phyloP scores from a whole-genome alignment of 2,113 vertebrate genomes.

The Atlantisia rogersi region DNA sequence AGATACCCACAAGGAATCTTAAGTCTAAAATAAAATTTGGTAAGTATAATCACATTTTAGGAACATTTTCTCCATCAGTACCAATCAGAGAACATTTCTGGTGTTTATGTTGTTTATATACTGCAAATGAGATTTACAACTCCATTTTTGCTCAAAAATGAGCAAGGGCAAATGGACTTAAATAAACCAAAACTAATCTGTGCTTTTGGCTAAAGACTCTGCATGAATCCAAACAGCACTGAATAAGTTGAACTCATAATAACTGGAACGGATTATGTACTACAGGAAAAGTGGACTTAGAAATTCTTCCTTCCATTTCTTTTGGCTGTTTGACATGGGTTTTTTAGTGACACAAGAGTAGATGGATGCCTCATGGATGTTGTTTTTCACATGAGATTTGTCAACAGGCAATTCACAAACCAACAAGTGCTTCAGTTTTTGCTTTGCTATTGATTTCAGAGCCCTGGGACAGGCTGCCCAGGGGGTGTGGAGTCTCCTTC shows the following conservation, averaged over 20 bases:
- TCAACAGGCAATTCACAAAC: not conserved
- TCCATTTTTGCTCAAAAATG: conserved; percentile 25
- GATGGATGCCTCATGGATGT: not conserved
- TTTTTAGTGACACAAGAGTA: not conserved
- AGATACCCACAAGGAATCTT: not conserved
- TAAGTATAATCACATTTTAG: not conserved
- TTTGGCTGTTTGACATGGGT: not conserved
- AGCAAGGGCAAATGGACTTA: conserved; percentile 43
- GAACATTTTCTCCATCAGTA: not conserved
- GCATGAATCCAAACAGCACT: not conserved
- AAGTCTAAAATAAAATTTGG: not conserved
- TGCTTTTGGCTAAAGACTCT: conserved; percentile 29
- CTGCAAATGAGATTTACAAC: conserved; percentile 26
- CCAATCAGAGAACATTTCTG: not conserved
- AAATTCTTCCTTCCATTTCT: not conserved
- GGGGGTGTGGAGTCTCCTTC: too few relatives aligned
- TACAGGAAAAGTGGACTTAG: not conserved
- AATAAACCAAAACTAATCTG: conserved; percentile 45
- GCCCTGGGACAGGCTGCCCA: too few relatives aligned
- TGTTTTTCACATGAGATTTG: not conserved
- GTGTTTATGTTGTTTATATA: conserved; percentile 4
- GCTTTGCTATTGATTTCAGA: not conserved
- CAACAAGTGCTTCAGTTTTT: not conserved
- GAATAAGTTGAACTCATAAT: not conserved
- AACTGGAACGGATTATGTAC: not conserved